Percentiles rank a stretch among this genome's conserved stretches.
phyloP scores from a whole-genome alignment of 2,797 vertebrate species.

The Chaetophractus vellerosus region DNA sequence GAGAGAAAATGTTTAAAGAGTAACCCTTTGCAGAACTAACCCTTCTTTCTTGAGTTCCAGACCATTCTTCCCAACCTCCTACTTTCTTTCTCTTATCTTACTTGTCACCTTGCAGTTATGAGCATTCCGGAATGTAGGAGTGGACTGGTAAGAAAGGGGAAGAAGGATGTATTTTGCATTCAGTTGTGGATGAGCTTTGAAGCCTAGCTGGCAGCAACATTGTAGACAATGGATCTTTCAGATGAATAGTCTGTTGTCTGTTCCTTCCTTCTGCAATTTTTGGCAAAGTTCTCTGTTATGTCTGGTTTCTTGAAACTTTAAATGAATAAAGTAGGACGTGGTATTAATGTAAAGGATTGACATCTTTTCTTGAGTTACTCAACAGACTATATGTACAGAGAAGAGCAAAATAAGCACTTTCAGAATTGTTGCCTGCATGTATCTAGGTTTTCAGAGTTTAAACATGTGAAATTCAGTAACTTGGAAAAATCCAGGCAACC shows the following conservation, averaged over 20 bases:
- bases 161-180: slow-evolving; percentile 61
- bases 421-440: not conserved
- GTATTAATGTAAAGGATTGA: slow-evolving; percentile 72
- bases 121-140: not conserved
- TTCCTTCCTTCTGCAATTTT: slow-evolving; percentile 81
- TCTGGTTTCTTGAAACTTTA: slow-evolving; percentile 70
- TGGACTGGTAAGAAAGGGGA: not conserved
- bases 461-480: not conserved
- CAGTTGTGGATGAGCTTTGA: slow-evolving; percentile 53
- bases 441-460: slow-evolving; percentile 53
- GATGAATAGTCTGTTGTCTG: slow-evolving; percentile 78
- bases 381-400: slow-evolving; percentile 59
- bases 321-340: slow-evolving; percentile 73
- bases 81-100: slow-evolving; percentile 42
- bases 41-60: not conserved
- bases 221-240: slow-evolving; percentile 73
- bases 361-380: slow-evolving; percentile 78
- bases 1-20: slow-evolving; percentile 83
- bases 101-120: slow-evolving; percentile 57
- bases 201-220: slow-evolving; percentile 65
- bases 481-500: not conserved
- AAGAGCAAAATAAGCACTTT: slow-evolving; percentile 76
- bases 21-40: slow-evolving; percentile 79
- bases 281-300: slow-evolving; percentile 75
- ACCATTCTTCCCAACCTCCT: not conserved